Evolutionary conservation across 2,113 vertebrate species (phyloP).

Genomic region (Dasyprocta punctata): DNA sequence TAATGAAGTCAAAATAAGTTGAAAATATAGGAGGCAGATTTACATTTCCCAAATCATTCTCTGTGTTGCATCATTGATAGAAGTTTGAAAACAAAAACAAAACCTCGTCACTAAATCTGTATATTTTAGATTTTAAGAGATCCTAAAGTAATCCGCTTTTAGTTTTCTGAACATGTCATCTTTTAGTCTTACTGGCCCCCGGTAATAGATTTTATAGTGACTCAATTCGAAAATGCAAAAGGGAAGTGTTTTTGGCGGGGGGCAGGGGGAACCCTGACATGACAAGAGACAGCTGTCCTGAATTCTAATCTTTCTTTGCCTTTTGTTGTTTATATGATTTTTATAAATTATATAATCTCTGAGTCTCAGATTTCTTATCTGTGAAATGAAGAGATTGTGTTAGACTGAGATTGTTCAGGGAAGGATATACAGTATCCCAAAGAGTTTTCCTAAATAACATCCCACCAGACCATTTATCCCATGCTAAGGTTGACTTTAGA

Average conservation of each 20-base stretch:
- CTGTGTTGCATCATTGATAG: constrained; percentile 14
- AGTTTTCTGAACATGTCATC: background rate
- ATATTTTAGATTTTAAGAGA: constrained; percentile 40
- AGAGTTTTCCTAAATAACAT: background rate
- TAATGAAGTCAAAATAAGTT: constrained; percentile 34
- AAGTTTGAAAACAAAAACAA: background rate
- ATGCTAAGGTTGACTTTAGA: background rate
- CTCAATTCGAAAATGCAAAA: constrained; percentile 9
- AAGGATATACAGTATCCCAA: background rate
- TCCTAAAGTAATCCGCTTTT: background rate
- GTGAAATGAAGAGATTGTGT: background rate
- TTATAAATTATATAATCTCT: constrained; percentile 18
- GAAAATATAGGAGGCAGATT: constrained; percentile 10
- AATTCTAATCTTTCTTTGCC: constrained; percentile 40
- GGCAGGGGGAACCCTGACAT: accelerated
- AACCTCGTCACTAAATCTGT: background rate
- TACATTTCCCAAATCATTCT: constrained; percentile 23
- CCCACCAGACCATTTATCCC: background rate
- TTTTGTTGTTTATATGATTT: constrained; percentile 26
- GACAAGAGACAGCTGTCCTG: background rate
- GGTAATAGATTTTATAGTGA: background rate
- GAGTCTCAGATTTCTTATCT: constrained; percentile 36
- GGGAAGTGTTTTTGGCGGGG: background rate
- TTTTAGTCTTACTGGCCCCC: background rate
- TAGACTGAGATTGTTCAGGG: background rate